Conservation (phyloP, 2,797 vertebrate genomes). For the Arctocebus calabarensis region DNA sequence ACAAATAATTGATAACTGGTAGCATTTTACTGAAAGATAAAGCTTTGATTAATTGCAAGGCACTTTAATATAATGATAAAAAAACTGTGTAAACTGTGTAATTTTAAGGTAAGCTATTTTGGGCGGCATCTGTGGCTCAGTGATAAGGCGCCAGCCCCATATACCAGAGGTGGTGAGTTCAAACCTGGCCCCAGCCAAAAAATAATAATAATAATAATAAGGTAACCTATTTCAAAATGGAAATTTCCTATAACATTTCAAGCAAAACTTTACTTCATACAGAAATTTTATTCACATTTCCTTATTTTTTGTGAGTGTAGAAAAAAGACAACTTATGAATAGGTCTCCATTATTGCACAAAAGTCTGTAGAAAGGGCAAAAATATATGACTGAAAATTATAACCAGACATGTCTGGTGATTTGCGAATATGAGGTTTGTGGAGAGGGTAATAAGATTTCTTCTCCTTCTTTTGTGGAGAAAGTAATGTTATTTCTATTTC, state of each 20-base stretch:
- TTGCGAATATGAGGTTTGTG: neutral
- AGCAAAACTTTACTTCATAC: neutral
- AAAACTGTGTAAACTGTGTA: neutral
- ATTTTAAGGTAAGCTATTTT: neutral
- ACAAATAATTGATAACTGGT: constrained; percentile 14
- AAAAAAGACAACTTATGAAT: neutral
- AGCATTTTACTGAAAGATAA: neutral
- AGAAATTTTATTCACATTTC: neutral
- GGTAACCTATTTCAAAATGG: neutral
- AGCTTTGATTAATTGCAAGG: neutral
- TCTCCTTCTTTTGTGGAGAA: neutral
- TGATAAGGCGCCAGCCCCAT: too few relatives aligned
- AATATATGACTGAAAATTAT: neutral
- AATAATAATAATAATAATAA: too few relatives aligned
- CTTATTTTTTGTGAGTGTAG: neutral
- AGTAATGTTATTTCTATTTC: neutral
- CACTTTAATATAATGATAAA: neutral
- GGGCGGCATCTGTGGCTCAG: too few relatives aligned
- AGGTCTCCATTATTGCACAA: neutral
- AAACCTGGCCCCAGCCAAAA: too few relatives aligned
- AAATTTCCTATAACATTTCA: neutral
- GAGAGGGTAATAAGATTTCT: neutral
- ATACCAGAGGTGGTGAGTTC: too few relatives aligned
- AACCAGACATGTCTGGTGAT: neutral
- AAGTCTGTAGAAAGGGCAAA: neutral